Evolutionary conservation across 2,888 invertebrate species (phyloP), one percentile per base, ranked within the genome.

Genomic region (Torymus aiolomorphi): DNA sequence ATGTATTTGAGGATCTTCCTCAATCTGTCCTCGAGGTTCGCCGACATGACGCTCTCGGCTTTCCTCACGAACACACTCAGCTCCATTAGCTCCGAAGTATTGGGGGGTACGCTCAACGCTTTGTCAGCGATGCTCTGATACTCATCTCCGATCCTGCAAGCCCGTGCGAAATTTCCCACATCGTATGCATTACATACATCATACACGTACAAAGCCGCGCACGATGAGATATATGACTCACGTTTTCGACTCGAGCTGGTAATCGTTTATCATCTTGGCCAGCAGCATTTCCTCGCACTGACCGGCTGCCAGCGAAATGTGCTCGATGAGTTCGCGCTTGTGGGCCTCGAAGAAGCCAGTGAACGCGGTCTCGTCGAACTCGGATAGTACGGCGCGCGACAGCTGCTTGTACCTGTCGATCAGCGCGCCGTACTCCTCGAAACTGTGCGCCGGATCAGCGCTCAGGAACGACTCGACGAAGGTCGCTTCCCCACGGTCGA

Each of bases 301-400:
- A 51, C 94, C 93, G 0, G 97, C 96, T 42, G 95, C 92, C 13
- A 91, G 90, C 10, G 95, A 93, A 82, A 98, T 90, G 0, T 94
- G 92, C 16, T 92, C 92, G 65, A 98, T 95, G 51, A 98, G 91
- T 75, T 95, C 95, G 67, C 92, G 94, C 76, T 97, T 93, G 89
- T 96, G 95, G 88, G 98, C 94, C 87, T 96, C 95, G 88, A 96
- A 98, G 91, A 97, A 93, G 11, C 97, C 97, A 87, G 96, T 94
- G 18, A 94, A 93, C 18, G 95, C 92, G 0, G 95, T 94, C 80
- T 94, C 93, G 83, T 94, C 93, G 61, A 87, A 88, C 65, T 86
- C 85, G 0, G 86, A 90, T 0, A 94, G 93, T 80, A 96, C 94
- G 78, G 92, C 92, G 73, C 92, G 92, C 62, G 93, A 92, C 24